phyloP scores from a whole-genome alignment of 2,888 invertebrate species.

The Cyclophora albipunctata region DNA sequence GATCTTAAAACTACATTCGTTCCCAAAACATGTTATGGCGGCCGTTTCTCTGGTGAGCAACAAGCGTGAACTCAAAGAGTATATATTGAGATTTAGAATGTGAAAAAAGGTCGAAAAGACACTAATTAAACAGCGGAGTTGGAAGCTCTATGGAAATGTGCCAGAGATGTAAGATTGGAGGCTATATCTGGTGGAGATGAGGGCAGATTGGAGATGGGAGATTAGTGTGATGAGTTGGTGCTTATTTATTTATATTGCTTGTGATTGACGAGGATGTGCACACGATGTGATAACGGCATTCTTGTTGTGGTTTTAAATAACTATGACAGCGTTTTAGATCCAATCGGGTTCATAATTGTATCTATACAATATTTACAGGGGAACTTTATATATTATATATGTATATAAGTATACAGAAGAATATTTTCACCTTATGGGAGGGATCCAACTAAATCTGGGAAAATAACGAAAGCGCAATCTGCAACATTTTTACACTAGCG shows the following conservation, averaged over 20 bases:
- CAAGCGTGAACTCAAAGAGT: constrained; percentile 29
- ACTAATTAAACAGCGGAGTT: constrained; percentile 34
- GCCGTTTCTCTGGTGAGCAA: constrained; percentile 19
- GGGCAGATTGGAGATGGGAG: constrained; percentile 18
- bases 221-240: constrained; percentile 8
- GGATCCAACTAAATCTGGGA: too few relatives aligned
- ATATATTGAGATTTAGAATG: constrained; percentile 18
- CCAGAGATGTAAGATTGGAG: constrained; percentile 38
- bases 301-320: too few relatives aligned
- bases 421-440: too few relatives aligned
- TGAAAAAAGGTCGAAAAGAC: constrained; percentile 31
- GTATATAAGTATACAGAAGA: too few relatives aligned
- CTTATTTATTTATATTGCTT: constrained; percentile 6
- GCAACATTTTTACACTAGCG: too few relatives aligned
- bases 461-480: too few relatives aligned
- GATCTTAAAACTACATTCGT: constrained; percentile 13
- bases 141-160: constrained; percentile 34
- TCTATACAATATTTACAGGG: too few relatives aligned
- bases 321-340: too few relatives aligned
- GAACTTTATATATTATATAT: too few relatives aligned
- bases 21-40: constrained; percentile 12
- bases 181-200: constrained; percentile 26
- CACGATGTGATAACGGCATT: too few relatives aligned
- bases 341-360: too few relatives aligned
- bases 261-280: constrained; percentile 1